A percentile compares a stretch with the other conserved stretches of the same genome.
Evolutionary conservation across 2,888 invertebrate genomes (phyloP).

Genomic region (Candidula unifasciata): DNA sequence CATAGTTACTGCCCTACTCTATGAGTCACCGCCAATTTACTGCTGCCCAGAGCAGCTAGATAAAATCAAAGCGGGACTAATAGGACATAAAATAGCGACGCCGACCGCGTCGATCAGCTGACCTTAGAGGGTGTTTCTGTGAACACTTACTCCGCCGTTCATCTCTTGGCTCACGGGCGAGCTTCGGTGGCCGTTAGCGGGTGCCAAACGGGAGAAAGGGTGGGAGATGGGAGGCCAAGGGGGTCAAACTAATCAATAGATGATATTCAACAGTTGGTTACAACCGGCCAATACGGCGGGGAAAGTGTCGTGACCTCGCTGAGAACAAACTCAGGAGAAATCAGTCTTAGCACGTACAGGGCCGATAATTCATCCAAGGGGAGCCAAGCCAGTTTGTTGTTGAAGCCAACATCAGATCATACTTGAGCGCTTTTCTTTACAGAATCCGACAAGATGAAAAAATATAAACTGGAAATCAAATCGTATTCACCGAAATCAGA

Average conservation of each 20-base stretch:
- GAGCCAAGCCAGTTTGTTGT: conserved; percentile 20
- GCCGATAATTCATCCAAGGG: conserved; percentile 22
- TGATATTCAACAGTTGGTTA: conserved; percentile 42
- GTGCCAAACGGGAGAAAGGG: neutral
- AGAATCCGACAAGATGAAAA: neutral
- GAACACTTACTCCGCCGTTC: conserved; percentile 29
- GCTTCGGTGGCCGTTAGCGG: neutral
- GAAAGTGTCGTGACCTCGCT: conserved; percentile 1
- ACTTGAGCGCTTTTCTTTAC: neutral
- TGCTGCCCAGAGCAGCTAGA: neutral
- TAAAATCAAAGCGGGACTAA: conserved; percentile 20
- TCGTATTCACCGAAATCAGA: neutral
- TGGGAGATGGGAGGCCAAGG: neutral
- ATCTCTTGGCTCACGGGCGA: conserved; percentile 1
- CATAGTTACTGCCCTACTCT: neutral
- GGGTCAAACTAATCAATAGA: conserved; percentile 40
- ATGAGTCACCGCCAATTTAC: conserved; percentile 22
- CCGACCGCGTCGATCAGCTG: neutral
- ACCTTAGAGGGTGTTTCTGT: neutral
- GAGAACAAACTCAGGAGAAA: conserved; percentile 11
- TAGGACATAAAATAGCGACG: conserved; percentile 12
- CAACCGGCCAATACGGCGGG: conserved; percentile 22
- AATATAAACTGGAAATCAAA: conserved; percentile 19
- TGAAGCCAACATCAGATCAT: conserved; percentile 8
- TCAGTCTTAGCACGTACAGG: conserved; percentile 40